Conservation (phyloP, 2,113 vertebrate species). For the Probosciger aterrimus region DNA sequence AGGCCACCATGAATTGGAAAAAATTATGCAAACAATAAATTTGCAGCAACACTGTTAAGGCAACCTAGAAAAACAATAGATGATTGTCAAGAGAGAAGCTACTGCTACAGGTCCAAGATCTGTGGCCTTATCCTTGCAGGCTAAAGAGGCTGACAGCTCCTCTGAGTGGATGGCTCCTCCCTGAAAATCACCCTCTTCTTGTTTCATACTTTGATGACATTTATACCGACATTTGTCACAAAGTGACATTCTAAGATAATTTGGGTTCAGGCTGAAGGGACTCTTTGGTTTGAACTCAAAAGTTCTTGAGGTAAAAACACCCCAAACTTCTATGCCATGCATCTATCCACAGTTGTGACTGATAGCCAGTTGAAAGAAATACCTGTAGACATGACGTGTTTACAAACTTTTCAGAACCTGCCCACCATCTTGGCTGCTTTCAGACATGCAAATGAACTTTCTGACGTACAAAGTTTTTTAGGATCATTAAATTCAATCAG, state of each 20-base stretch:
- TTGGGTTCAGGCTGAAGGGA: background rate
- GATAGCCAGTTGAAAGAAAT: background rate
- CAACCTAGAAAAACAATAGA: background rate
- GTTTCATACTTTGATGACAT: background rate
- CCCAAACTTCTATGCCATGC: background rate
- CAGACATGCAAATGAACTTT: background rate
- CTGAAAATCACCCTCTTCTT: background rate
- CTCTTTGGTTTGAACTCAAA: background rate
- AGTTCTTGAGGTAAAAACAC: background rate
- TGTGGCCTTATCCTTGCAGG: background rate
- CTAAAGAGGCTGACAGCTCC: background rate
- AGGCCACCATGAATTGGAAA: background rate
- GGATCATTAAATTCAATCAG: background rate
- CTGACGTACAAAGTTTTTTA: background rate
- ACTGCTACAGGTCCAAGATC: background rate
- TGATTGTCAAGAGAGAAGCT: background rate
- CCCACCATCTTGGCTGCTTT: background rate
- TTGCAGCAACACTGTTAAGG: background rate
- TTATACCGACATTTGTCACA: background rate
- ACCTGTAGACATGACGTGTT: background rate
- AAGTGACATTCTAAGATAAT: background rate
- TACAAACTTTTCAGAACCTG: background rate
- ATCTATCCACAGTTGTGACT: background rate
- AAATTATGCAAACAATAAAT: background rate
- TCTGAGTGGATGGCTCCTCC: background rate